Evolutionary conservation across 2,113 vertebrate species (phyloP).

Genomic region (Solea solea): DNA sequence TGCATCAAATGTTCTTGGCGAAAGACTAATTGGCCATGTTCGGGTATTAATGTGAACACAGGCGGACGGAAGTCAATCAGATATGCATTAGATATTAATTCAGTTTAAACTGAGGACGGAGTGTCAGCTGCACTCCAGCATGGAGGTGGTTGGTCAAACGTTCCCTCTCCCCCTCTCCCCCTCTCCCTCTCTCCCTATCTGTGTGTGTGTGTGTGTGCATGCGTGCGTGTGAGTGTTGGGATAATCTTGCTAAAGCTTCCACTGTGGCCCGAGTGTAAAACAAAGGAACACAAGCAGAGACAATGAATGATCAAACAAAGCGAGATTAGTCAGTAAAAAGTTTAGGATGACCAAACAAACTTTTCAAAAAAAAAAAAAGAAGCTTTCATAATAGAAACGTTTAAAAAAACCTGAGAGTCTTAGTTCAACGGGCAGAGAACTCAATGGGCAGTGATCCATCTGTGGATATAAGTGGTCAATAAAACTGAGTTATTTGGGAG

Average conservation of each 20-base stretch:
- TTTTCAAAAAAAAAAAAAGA: too few relatives aligned
- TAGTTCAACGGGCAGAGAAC: too few relatives aligned
- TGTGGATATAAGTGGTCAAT: too few relatives aligned
- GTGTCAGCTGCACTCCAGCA: slow-evolving; percentile 27
- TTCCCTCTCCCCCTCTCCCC: neutral
- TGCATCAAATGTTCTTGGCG: slow-evolving; percentile 51
- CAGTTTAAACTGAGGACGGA: slow-evolving; percentile 33
- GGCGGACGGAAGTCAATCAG: slow-evolving; percentile 59
- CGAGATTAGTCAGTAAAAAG: too few relatives aligned
- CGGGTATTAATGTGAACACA: slow-evolving; percentile 38
- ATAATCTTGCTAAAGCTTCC: slow-evolving; percentile 25
- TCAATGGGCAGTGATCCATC: too few relatives aligned
- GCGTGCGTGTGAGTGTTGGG: neutral
- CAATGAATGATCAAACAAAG: too few relatives aligned
- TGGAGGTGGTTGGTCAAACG: slow-evolving; percentile 22
- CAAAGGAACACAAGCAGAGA: too few relatives aligned
- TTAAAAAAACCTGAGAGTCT: too few relatives aligned
- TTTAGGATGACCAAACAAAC: too few relatives aligned
- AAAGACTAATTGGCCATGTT: slow-evolving; percentile 49
- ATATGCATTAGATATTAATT: slow-evolving; percentile 69
- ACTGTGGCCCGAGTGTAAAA: too few relatives aligned
- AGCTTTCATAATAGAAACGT: too few relatives aligned
- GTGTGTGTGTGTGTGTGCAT: neutral
- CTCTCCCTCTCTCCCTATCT: neutral
- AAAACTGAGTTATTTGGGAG: too few relatives aligned